Percentiles rank a stretch among this genome's conserved stretches.
Conservation (phyloP, 2,888 invertebrate species). For the Punctoribates punctum region DNA sequence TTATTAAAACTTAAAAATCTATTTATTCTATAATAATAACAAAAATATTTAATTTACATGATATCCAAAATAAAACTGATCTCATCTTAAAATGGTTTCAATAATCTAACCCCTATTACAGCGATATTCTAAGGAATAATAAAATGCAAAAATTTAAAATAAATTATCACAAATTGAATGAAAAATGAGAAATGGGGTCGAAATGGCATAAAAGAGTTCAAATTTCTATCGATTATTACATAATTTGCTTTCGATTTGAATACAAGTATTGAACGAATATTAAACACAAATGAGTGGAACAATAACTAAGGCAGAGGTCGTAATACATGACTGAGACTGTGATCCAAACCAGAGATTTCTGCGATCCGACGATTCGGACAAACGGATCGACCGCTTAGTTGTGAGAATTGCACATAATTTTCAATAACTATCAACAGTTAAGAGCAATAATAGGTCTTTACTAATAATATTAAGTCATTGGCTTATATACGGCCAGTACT, state of each 20-base stretch:
- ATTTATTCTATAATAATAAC: too few relatives aligned
- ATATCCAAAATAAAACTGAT: too few relatives aligned
- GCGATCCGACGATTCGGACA: neutral
- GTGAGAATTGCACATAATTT: conserved; percentile 32
- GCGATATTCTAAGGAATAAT: too few relatives aligned
- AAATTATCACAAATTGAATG: conserved; percentile 35
- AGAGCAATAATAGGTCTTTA: conserved; percentile 8
- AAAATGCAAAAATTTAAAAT: conserved; percentile 16
- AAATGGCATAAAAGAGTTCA: neutral
- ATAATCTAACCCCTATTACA: too few relatives aligned
- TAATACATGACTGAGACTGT: conserved; percentile 19
- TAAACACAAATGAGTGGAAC: neutral
- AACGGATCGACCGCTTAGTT: neutral
- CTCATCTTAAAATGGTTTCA: too few relatives aligned
- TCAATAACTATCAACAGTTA: conserved; percentile 15
- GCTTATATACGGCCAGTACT: conserved; percentile 41
- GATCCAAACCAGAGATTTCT: neutral
- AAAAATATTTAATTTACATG: too few relatives aligned
- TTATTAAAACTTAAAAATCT: too few relatives aligned
- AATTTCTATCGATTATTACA: neutral
- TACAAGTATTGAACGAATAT: conserved; percentile 4
- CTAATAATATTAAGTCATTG: conserved; percentile 5
- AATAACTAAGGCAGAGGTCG: conserved; percentile 15
- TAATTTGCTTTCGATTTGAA: neutral
- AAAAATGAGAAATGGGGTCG: conserved; percentile 27